Evolutionary conservation across 2,113 vertebrate species (phyloP), one percentile per base, ranked within the genome.

Genomic region (Phalacrocorax carbo): DNA sequence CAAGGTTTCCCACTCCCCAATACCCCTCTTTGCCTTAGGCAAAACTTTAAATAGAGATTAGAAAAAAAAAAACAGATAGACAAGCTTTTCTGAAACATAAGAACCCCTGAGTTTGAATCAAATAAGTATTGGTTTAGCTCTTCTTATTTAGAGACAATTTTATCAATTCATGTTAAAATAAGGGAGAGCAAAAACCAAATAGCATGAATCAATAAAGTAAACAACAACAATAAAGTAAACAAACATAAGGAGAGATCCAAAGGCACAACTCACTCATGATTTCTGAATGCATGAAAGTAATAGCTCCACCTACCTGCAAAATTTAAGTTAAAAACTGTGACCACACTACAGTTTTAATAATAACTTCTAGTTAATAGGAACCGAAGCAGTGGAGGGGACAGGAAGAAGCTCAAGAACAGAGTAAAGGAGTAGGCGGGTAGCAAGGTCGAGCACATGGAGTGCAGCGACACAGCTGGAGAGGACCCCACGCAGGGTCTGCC

Each of bases 311-410:
- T 54, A 66, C 5, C 20, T 60, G 42, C 25, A 89, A 81, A 93
- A 94, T 30, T 36, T 49, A 46, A 27, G 42, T 22, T 36, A 38
- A 57, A 69, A 61, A 61, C 11, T 15, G 21, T 19, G 27, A 75
- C 12, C 22, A 40, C 15, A 22, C 4, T 40, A 68, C 36, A 89
- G 49, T 57, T 83, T 64, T 32, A n/a, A 25, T 40, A 66, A 23
- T 4, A 52, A 34, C 19, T 61, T 65, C 12, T n/a, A 42, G 20
- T 51, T 69, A 49, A 5, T 15, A 40, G 6, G 29, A 72, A 30
- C 36, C 4, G 0, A 29, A 34, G 26, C 3, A 8, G 29, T 15
- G 3, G 18, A 69, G 8, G 26, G 10, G 25, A 29, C 3, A 8
- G 18, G 6, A 13, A 64, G n/a, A 17, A 29, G 29, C 21, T 79